Conservation (phyloP, 2,888 invertebrate species). For the Andricus curvator region DNA sequence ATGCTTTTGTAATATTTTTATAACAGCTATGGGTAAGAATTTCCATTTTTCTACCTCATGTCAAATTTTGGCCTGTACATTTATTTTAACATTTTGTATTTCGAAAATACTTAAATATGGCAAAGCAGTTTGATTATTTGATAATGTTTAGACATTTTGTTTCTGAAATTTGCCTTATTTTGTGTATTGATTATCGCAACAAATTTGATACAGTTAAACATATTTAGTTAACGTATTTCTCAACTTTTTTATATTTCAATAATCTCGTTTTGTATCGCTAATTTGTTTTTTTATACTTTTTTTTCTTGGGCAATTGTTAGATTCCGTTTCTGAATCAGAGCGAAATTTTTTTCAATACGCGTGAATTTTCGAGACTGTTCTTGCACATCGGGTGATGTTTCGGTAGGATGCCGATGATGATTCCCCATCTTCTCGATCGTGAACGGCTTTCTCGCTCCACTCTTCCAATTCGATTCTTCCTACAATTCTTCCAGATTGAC, state of each 20-base stretch:
- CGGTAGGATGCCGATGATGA: slow-evolving; percentile 63
- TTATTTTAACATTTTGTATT: too few species aligned
- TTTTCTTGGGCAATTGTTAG: slow-evolving; percentile 6
- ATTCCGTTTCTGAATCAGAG: slow-evolving; percentile 27
- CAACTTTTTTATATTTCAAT: slow-evolving; percentile 7
- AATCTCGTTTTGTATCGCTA: slow-evolving; percentile 1
- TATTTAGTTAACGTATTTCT: slow-evolving; percentile 32
- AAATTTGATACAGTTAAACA: neutral
- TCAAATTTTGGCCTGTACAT: too few species aligned
- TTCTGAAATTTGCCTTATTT: neutral
- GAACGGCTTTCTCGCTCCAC: slow-evolving; percentile 66
- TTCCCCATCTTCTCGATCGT: slow-evolving; percentile 55
- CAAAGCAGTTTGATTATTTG: too few species aligned
- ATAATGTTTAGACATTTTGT: neutral
- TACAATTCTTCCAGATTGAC: slow-evolving; percentile 58
- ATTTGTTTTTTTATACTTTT: slow-evolving; percentile 40
- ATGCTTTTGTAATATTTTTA: too few species aligned
- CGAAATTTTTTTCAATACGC: slow-evolving; percentile 44
- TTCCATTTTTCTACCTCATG: too few species aligned
- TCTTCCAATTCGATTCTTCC: slow-evolving; percentile 58
- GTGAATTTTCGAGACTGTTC: slow-evolving; percentile 53
- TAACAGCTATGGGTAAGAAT: too few species aligned
- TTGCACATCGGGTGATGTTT: slow-evolving; percentile 57
- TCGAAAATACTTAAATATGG: too few species aligned
- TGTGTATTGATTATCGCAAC: neutral